Conservation (phyloP, 2,113 vertebrate species). For the Leiothrix lutea region DNA sequence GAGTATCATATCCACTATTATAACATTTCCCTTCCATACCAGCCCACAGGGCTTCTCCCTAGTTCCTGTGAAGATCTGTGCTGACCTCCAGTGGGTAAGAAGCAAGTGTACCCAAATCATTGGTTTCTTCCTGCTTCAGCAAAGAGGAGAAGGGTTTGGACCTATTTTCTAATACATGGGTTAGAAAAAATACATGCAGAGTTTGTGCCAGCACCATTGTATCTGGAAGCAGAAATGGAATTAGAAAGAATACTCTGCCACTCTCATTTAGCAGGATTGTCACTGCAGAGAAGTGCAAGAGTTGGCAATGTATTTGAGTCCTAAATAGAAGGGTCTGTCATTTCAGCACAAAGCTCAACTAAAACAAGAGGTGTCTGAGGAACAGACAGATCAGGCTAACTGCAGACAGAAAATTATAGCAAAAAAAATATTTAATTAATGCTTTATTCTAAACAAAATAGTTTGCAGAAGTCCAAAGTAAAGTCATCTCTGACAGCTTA, state of each 20-base stretch:
- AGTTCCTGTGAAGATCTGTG: not conserved
- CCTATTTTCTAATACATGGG: not conserved
- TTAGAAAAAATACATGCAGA: not conserved
- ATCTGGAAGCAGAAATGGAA: not conserved
- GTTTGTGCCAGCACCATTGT: not conserved
- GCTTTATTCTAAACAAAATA: not conserved
- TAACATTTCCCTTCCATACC: not conserved
- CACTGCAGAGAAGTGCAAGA: not conserved
- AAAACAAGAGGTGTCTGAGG: not conserved
- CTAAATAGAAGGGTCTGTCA: not conserved
- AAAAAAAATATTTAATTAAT: not conserved
- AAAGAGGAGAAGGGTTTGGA: not conserved
- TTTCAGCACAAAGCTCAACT: not conserved
- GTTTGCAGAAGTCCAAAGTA: not conserved
- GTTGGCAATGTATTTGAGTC: not conserved
- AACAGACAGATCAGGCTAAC: not conserved
- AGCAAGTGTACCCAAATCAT: not conserved
- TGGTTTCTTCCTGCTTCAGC: not conserved
- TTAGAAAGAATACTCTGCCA: not conserved
- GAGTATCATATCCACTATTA: not conserved
- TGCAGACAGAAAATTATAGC: not conserved
- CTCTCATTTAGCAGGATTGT: not conserved
- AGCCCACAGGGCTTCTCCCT: not conserved
- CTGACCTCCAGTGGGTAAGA: conserved; percentile 56
- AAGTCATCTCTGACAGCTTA: not conserved